Percentiles rank a stretch among this genome's conserved stretches.
Conservation (phyloP, 2,113 vertebrate species). For the Eolophus roseicapilla region DNA sequence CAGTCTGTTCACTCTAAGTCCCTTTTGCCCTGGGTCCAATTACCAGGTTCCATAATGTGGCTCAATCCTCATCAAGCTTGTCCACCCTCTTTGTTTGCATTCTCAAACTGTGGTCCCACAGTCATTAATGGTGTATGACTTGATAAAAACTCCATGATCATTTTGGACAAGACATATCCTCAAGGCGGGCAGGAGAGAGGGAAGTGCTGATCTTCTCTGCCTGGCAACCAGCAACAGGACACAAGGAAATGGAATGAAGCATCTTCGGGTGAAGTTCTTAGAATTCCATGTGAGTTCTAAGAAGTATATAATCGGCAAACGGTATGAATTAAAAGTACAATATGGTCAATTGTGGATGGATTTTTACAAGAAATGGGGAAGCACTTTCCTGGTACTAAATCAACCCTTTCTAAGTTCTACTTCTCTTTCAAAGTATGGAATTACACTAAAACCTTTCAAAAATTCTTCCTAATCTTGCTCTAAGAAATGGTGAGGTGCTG, state of each 20-base stretch:
- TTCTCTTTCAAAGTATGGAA: not conserved
- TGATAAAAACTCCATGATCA: not conserved
- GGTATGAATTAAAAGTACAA: not conserved
- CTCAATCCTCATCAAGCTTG: not conserved
- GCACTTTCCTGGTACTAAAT: not conserved
- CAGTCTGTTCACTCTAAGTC: not conserved
- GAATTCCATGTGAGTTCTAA: not conserved
- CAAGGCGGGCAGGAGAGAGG: rapidly evolving
- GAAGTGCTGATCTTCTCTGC: not conserved
- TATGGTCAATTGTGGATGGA: not conserved
- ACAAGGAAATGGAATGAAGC: not conserved
- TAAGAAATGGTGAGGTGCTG: not conserved
- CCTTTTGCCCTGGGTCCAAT: not conserved
- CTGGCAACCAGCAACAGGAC: not conserved
- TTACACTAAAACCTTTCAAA: not conserved
- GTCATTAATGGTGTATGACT: not conserved
- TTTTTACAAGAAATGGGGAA: not conserved
- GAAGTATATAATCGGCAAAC: not conserved
- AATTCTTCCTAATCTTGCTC: not conserved
- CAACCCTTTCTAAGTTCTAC: not conserved
- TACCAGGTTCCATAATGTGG: not conserved
- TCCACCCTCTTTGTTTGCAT: not conserved
- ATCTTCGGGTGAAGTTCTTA: not conserved
- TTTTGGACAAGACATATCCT: not conserved
- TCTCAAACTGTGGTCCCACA: not conserved